Conservation (phyloP, 2,888 invertebrate genomes). For the Zaprionus bogoriensis region DNA sequence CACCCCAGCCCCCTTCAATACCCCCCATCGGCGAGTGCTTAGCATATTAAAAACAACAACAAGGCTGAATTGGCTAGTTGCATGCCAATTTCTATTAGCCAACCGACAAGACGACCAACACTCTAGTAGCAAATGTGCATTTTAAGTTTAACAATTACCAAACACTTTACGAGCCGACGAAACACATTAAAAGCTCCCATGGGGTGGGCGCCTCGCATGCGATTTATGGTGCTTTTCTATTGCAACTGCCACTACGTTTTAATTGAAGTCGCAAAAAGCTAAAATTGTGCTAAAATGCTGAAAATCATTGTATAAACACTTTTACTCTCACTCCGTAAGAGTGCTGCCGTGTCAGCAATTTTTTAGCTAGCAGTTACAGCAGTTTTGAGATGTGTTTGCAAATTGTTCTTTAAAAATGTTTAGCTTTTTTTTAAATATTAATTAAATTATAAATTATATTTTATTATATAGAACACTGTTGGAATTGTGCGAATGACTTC, state of each 20-base stretch:
- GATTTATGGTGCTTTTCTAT: constrained; percentile 24
- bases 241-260: neutral
- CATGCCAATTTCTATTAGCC: constrained; percentile 36
- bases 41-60: constrained; percentile 53
- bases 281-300: neutral
- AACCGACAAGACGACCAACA: constrained; percentile 2
- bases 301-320: neutral
- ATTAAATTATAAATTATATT: too few species aligned
- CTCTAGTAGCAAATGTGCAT: constrained; percentile 21
- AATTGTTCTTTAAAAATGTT: too few species aligned
- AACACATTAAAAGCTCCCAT: constrained; percentile 19
- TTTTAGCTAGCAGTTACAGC: too few species aligned
- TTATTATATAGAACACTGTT: too few species aligned
- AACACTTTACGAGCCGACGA: constrained; percentile 10
- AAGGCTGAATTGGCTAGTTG: constrained; percentile 31
- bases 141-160: constrained; percentile 6
- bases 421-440: too few species aligned
- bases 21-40: constrained; percentile 11
- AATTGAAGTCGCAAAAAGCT: neutral
- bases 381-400: too few species aligned
- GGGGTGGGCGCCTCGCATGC: constrained; percentile 42
- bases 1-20: constrained; percentile 1
- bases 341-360: too few species aligned
- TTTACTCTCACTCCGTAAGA: neutral
- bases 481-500: too few species aligned